Base-by-base conservation (phyloP, 1,140 invertebrate genomes). In the Pseudachorutes palmiensis region DNA sequence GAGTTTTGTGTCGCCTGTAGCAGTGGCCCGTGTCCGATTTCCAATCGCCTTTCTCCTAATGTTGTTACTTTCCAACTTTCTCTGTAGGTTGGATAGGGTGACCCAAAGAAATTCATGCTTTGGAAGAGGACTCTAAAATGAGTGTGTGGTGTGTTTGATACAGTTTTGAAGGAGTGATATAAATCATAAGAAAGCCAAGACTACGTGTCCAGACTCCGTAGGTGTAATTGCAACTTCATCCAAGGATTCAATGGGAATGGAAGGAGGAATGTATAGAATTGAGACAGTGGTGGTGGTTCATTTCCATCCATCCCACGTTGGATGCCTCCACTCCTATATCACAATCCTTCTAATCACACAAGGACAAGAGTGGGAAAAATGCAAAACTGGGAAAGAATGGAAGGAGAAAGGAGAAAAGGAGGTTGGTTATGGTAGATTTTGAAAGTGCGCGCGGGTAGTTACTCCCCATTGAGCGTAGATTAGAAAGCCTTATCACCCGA, bases 51-150 rank as follows among this genome's bases (percentile, higher is more conserved):
- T 45, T 45, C 19, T 45, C 9, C 9, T 12, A 45, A 45, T 45
- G 36, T 45, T 45, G 36, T 45, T 45, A 45, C 9, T 9, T 19
- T 12, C 36, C 9, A 19, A 45, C 36, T 45, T 45, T 45, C 9
- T 45, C 19, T 45, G 36, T 12, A 45, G 36, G 36, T 45, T 12
- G 36, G 36, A 19, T 45, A 22, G 51, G 24, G 51, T 55, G 51
- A 55, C 51, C 51, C 51, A 55, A 55, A 55, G 51, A 55, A 24
- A 55, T 55, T 55, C 51, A 55, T 55, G 9, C 51, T 14, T 55
- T 16, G 51, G 5, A 19, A 26, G 12, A 55, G 24, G 24, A 55
- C 24, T 19, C 51, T 55, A 45, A 45, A 45, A 45, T 45, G 9
- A 9, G 36, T n/a, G n/a, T n/a, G 36, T 12, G 36, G 36, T 19